These are phyloP conservation scores for Spodoptera frugiperda DNA, from an alignment of 1,140 invertebrate species.

Conservation along the genomic window DNA sequence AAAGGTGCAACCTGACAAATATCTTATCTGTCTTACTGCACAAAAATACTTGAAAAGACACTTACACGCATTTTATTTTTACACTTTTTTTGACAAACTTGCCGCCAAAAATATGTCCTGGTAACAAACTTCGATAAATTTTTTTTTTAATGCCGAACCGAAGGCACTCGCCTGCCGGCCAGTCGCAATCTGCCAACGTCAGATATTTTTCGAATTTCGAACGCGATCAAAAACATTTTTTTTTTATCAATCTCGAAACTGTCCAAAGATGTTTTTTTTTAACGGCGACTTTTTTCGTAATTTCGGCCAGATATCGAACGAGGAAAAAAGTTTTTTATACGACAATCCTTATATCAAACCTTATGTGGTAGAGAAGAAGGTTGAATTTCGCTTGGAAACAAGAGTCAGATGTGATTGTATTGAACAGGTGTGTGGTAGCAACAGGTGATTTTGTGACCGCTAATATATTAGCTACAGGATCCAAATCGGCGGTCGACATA, in stretches of 20 bases:
- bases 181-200: conserved; percentile 33
- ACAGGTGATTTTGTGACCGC: conserved; percentile 82
- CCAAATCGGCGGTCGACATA: conserved; percentile 77
- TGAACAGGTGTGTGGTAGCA: conserved; percentile 77
- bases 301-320: conserved; percentile 64
- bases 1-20: conserved; percentile 15
- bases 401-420: conserved; percentile 78
- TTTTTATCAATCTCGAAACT: conserved; percentile 51
- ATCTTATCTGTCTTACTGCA: conserved; percentile 3
- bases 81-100: conserved; percentile 3
- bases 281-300: conserved; percentile 64
- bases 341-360: conserved; percentile 46
- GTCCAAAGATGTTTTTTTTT: conserved; percentile 57
- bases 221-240: conserved; percentile 43
- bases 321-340: conserved; percentile 58
- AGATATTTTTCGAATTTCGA: conserved; percentile 42
- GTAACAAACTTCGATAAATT: conserved; percentile 32
- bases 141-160: conserved; percentile 15
- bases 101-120: conserved; percentile 27
- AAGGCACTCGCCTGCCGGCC: background rate
- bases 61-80: conserved; percentile 8
- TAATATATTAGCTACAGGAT: conserved; percentile 80
- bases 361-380: conserved; percentile 38
- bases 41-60: conserved; percentile 6
- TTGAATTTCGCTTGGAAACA: conserved; percentile 46